Conservation (phyloP, 2,888 invertebrate species). For the Antitype chi region DNA sequence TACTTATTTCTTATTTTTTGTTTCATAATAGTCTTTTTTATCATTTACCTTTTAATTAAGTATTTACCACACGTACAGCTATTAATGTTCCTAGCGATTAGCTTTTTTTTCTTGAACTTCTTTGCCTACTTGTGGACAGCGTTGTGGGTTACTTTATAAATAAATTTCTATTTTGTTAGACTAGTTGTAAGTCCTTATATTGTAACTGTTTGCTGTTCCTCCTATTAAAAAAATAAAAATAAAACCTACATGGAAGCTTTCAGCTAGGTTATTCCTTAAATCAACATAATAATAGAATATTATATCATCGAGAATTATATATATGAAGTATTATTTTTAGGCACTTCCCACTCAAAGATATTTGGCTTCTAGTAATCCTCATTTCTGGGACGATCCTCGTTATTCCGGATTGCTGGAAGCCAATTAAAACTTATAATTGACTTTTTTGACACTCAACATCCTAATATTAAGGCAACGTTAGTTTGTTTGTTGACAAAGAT, state of each 20-base stretch:
- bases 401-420: constrained; percentile 32
- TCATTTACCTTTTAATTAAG: too few relatives aligned
- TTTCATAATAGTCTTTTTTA: too few relatives aligned
- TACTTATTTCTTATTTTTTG: too few relatives aligned
- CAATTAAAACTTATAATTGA: constrained; percentile 68
- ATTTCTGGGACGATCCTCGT: constrained; percentile 33
- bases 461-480: constrained; percentile 27
- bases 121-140: too few relatives aligned
- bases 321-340: background rate
- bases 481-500: constrained; percentile 33
- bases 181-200: too few relatives aligned
- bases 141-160: too few relatives aligned
- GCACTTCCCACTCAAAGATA: background rate
- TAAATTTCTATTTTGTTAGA: too few relatives aligned
- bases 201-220: too few relatives aligned
- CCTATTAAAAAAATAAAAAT: too few relatives aligned
- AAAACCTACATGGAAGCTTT: background rate
- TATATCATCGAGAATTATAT: background rate
- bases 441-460: constrained; percentile 54
- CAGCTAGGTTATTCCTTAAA: background rate
- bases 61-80: too few relatives aligned
- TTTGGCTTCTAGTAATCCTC: constrained; percentile 25
- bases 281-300: background rate
- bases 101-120: too few relatives aligned
- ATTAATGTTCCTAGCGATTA: too few relatives aligned